A percentile compares a stretch with the other conserved stretches of the same genome.
phyloP scores from a whole-genome alignment of 2,113 vertebrate species.

The Cairina moschata region DNA sequence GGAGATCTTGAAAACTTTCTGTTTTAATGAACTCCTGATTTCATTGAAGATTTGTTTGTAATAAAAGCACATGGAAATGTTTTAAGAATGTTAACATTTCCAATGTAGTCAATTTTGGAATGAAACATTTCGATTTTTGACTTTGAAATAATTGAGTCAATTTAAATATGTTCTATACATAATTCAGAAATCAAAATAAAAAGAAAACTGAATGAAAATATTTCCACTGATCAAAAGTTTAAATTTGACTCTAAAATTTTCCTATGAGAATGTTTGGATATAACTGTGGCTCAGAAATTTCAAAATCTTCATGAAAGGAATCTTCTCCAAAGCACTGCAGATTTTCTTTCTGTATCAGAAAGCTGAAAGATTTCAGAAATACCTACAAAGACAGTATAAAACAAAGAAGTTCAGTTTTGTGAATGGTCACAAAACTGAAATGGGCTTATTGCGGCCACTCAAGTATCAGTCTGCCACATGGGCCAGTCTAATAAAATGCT shows the following conservation, averaged over 20 bases:
- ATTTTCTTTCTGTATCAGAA: not conserved
- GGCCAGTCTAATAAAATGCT: not conserved
- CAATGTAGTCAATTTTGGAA: not conserved
- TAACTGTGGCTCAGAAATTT: not conserved
- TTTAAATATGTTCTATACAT: not conserved
- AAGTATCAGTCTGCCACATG: not conserved
- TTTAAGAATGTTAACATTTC: not conserved
- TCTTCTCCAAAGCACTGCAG: not conserved
- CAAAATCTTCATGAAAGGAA: not conserved
- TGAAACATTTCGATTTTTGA: not conserved
- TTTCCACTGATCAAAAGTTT: not conserved
- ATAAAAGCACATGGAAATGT: not conserved
- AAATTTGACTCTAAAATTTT: not conserved
- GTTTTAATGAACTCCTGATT: not conserved
- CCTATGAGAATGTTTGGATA: not conserved
- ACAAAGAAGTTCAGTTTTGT: not conserved
- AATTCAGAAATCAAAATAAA: not conserved
- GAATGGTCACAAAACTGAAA: not conserved
- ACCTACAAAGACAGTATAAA: not conserved
- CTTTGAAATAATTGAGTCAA: not conserved
- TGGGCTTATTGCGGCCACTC: not conserved
- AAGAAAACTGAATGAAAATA: not conserved
- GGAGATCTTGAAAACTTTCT: not conserved
- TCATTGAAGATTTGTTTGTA: not conserved
- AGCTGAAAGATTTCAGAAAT: not conserved